phyloP scores from a whole-genome alignment of 2,113 vertebrate species.

The Donacobius atricapilla region DNA sequence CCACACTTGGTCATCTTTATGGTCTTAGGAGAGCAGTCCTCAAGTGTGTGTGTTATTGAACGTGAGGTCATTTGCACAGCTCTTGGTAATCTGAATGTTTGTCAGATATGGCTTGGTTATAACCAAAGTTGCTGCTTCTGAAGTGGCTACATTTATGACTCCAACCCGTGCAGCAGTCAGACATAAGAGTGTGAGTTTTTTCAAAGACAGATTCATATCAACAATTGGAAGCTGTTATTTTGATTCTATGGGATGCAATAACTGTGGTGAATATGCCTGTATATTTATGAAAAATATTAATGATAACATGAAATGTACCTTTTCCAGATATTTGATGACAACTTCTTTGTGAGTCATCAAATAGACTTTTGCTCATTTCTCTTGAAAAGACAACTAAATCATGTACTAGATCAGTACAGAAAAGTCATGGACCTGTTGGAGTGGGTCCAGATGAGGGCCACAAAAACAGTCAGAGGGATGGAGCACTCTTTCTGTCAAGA shows the following conservation, averaged over 20 bases:
- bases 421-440: background rate
- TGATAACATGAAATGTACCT: background rate
- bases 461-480: background rate
- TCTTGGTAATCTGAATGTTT: background rate
- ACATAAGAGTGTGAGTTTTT: background rate
- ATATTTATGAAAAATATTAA: background rate
- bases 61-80: background rate
- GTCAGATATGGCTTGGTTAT: background rate
- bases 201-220: background rate
- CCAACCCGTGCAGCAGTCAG: background rate
- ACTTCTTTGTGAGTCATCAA: background rate
- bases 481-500: background rate
- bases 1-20: background rate
- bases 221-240: background rate
- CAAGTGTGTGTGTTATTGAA: background rate
- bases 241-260: background rate
- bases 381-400: background rate
- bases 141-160: background rate
- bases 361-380: background rate
- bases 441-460: background rate
- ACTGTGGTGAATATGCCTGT: background rate
- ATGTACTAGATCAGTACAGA: background rate
- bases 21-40: background rate
- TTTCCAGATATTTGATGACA: background rate
- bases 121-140: background rate